Conservation (phyloP, 1,140 invertebrate species). For the Drosophila seguyi region DNA sequence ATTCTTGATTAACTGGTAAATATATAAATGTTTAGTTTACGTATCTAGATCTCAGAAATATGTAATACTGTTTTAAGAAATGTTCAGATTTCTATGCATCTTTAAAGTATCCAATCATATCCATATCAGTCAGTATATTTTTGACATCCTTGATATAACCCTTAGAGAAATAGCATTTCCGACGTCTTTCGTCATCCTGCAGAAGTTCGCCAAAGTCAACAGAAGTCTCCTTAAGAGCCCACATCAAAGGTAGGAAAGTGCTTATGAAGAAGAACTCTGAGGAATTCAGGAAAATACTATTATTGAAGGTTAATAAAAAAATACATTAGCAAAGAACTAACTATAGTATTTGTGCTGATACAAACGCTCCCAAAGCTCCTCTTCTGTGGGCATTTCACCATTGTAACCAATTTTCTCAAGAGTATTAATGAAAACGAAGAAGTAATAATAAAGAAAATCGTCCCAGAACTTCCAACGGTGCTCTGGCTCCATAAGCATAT, state of each 20-base stretch:
- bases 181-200: slow-evolving; percentile 30
- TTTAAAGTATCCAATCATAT: slow-evolving; percentile 26
- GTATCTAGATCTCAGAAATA: background rate
- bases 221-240: slow-evolving; percentile 11
- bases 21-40: background rate
- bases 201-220: slow-evolving; percentile 25
- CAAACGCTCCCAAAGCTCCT: slow-evolving; percentile 26
- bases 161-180: slow-evolving; percentile 1
- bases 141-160: slow-evolving; percentile 39
- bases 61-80: background rate
- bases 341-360: slow-evolving; percentile 35
- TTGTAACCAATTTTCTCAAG: slow-evolving; percentile 44
- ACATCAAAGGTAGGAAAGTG: slow-evolving; percentile 38
- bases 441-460: slow-evolving; percentile 48
- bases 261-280: slow-evolving; percentile 33
- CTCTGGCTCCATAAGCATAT: slow-evolving; percentile 46
- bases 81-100: background rate
- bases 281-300: too few species aligned
- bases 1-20: background rate
- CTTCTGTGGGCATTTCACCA: slow-evolving; percentile 36
- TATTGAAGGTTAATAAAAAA: background rate
- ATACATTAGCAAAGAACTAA: slow-evolving; percentile 1
- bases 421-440: slow-evolving; percentile 13
- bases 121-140: slow-evolving; percentile 4
- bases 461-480: slow-evolving; percentile 25